Base-by-base conservation (phyloP, 2,888 invertebrate genomes). In the Pasiphila rectangulata region DNA sequence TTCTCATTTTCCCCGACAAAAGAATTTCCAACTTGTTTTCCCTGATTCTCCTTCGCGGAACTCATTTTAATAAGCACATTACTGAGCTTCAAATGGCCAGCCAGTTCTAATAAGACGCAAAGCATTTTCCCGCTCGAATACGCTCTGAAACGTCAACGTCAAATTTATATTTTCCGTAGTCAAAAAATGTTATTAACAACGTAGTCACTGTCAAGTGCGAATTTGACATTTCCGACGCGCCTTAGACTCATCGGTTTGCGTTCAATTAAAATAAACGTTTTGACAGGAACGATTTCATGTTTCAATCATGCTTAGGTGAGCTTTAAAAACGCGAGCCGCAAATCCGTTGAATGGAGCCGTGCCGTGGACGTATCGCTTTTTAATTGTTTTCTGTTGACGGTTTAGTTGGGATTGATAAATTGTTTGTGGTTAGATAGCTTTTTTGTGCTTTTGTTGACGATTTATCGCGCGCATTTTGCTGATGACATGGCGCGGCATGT, bases 291-390 rank as follows among this genome's bases (percentile, higher is more conserved):
- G 74, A 65, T 74, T 81, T 80, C 77, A 73, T 71, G 64, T 69
- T 65, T 80, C 81, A 78, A 79, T 79, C 79, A 77, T 61, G 72
- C 70, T 76, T 73, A 72, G 63, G 54, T 51, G 34, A 54, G 59
- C 57, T 63, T 65, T 63, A 56, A 65, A 73, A 67, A 62, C 56
- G 60, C 52, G 17, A 45, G 24, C 45, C 54, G 37, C 54, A 48
- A 57, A 57, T 56, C 54, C 48, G 46, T 24, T 45, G 42, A 54
- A 52, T 55, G 51, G 48, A 46, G 43, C 39, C 34, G 23, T 41
- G 44, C 44, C 42, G 34, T 19, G 44, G 27, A 54, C 40, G 42
- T 51, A 55, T 52, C 42, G 55, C 21, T 36, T 41, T 55, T 49
- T 51, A 45, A 54, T 54, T 54, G 54, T 54, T 54, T 48, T 36